phyloP scores from a whole-genome alignment of 2,888 invertebrate species.

The Seladonia tumulorum region DNA sequence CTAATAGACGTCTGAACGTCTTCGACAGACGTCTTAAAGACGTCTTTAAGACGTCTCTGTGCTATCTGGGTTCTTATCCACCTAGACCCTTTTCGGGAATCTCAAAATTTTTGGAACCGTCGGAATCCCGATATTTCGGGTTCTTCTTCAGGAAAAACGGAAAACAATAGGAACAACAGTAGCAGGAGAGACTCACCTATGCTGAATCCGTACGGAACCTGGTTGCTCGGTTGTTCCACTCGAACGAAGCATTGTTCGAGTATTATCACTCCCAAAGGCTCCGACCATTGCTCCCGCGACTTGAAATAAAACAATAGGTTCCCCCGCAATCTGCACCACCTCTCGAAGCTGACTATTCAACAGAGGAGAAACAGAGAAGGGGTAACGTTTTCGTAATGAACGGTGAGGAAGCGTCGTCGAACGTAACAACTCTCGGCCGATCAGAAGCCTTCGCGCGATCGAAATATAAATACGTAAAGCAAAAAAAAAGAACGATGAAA shows the following conservation, averaged over 20 bases:
- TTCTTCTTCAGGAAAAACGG: no score
- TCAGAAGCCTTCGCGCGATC: neutral
- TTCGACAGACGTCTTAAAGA: no score
- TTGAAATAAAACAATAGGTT: slow-evolving; percentile 97
- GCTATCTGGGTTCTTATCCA: no score
- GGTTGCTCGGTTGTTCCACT: slow-evolving; percentile 88
- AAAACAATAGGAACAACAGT: neutral
- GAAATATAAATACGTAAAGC: neutral
- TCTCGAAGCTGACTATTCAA: slow-evolving; percentile 89
- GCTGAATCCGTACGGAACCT: slow-evolving; percentile 92
- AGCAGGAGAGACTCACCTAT: slow-evolving; percentile 87
- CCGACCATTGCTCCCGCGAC: slow-evolving; percentile 94
- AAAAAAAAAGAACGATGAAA: no score
- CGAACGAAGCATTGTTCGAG: slow-evolving; percentile 94
- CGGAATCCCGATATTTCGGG: no score
- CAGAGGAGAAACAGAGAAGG: slow-evolving; percentile 31
- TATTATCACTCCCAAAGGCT: slow-evolving; percentile 94
- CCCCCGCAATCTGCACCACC: slow-evolving; percentile 96
- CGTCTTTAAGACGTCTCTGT: no score
- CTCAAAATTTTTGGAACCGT: no score
- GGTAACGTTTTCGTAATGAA: slow-evolving; percentile 17
- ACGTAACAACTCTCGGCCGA: neutral
- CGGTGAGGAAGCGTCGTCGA: neutral
- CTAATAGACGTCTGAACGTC: no score
- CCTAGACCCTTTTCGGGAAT: no score